Evolutionary conservation across 2,888 invertebrate species (phyloP).

Genomic region (Tillus elongatus): DNA sequence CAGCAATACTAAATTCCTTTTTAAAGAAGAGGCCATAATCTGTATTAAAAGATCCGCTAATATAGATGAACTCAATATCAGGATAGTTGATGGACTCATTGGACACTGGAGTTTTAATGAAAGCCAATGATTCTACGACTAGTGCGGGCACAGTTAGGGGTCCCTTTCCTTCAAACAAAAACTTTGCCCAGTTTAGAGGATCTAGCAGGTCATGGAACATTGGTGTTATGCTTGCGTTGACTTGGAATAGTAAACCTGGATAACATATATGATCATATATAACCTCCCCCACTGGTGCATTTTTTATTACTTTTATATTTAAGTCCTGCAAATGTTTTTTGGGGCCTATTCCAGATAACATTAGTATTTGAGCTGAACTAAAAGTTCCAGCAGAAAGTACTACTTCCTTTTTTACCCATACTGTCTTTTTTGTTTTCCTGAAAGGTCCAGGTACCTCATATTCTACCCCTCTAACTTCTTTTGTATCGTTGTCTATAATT

Average conservation of each 20-base stretch:
- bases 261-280: background rate
- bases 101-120: background rate
- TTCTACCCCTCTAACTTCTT: slow-evolving; percentile 60
- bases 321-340: background rate
- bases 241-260: background rate
- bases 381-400: background rate
- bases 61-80: background rate
- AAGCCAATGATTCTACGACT: background rate
- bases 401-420: background rate
- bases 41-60: background rate
- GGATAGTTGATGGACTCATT: background rate
- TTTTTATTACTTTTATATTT: background rate
- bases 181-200: background rate
- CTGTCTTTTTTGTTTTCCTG: no score
- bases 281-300: background rate
- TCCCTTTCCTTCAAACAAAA: background rate
- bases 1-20: background rate
- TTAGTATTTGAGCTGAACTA: slow-evolving; percentile 1
- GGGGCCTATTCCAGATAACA: slow-evolving; percentile 4
- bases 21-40: background rate
- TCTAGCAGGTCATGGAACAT: background rate
- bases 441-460: no score
- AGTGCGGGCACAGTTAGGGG: background rate
- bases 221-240: background rate
- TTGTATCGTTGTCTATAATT: slow-evolving; percentile 51